Conservation (phyloP, 1,140 invertebrate genomes). For the Papilio dardanus region DNA sequence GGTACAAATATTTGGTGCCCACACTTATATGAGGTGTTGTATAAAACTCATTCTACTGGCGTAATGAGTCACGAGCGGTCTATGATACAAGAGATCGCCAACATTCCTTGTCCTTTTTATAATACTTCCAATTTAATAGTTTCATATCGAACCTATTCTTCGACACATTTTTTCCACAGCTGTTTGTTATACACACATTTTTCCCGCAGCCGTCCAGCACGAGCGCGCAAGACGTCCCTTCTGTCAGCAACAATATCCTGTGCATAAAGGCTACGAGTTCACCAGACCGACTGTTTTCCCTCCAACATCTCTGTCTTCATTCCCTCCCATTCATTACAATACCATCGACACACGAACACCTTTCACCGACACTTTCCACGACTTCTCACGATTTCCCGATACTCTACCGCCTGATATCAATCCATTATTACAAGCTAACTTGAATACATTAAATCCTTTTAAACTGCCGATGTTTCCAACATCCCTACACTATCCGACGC, state of each 20-base stretch:
- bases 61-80: no score
- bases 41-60: no score
- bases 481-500: conserved; percentile 62
- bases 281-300: conserved; percentile 56
- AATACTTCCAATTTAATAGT: no score
- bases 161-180: no score
- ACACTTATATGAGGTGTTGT: no score
- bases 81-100: no score
- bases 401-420: conserved; percentile 51
- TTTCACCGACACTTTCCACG: conserved; percentile 60
- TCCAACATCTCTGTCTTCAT: conserved; percentile 47
- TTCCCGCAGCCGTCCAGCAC: conserved; percentile 91
- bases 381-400: conserved; percentile 58
- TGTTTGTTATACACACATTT: no score
- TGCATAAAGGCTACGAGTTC: conserved; percentile 72
- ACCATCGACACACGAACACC: conserved; percentile 62
- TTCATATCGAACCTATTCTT: no score
- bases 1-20: no score
- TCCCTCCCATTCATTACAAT: conserved; percentile 72
- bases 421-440: conserved; percentile 52
- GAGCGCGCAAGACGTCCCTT: conserved; percentile 90
- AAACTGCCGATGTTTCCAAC: conserved; percentile 68
- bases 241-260: conserved; percentile 60
- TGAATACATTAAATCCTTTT: conserved; percentile 62
- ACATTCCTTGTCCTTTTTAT: no score